Percentiles rank a stretch among this genome's conserved stretches.
Conservation (phyloP, 2,888 invertebrate species). For the Pharmacophagus antenor region DNA sequence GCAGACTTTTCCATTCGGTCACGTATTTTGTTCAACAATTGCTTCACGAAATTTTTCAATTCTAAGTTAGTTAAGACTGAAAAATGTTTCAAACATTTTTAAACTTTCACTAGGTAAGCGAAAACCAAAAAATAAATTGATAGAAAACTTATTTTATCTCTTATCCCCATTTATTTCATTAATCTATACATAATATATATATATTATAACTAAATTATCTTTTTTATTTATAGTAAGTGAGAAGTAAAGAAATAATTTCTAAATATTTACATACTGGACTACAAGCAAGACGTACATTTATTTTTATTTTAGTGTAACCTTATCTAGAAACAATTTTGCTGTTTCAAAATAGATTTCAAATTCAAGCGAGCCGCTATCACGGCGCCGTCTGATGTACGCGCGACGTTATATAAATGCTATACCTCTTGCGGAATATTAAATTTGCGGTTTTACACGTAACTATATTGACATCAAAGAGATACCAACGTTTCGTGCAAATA, state of each 20-base stretch:
- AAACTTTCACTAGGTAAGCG: not conserved
- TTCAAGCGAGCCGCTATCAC: not conserved
- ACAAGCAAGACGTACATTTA: not conserved
- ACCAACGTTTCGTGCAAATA: not conserved
- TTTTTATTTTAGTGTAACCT: not conserved
- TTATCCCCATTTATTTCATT: no score
- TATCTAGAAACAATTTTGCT: conserved; percentile 2
- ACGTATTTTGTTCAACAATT: not conserved
- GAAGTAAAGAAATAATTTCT: no score
- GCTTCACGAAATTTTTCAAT: not conserved
- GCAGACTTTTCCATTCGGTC: not conserved
- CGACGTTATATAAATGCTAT: not conserved
- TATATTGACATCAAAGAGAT: conserved; percentile 1
- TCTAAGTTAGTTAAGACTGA: no score
- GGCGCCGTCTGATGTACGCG: not conserved
- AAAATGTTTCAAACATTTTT: not conserved
- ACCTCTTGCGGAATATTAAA: not conserved
- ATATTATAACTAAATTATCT: no score
- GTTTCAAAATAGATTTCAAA: not conserved
- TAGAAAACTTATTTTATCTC: no score
- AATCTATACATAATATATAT: no score
- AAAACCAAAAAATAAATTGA: no score
- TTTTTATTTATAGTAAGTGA: no score
- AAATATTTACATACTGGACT: no score
- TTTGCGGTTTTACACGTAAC: not conserved